Percentiles rank a stretch among this genome's conserved stretches.
Conservation (phyloP, 2,888 invertebrate species). For the Seladonia tumulorum region DNA sequence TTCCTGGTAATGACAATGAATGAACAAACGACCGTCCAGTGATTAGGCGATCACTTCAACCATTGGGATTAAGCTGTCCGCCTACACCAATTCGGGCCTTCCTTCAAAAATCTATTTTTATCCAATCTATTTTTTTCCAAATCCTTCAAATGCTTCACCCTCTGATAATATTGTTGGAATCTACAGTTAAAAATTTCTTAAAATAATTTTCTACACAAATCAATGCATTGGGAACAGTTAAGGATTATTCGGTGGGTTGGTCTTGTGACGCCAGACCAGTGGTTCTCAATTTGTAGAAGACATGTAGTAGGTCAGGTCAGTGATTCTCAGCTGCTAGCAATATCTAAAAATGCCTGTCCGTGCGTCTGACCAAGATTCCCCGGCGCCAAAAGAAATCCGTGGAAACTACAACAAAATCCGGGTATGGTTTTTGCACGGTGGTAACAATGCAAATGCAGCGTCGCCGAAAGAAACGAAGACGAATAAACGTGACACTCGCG, state of each 20-base stretch:
- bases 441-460: slow-evolving; percentile 12
- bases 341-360: neutral
- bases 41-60: neutral
- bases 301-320: too few relatives aligned
- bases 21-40: neutral
- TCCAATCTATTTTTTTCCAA: too few relatives aligned
- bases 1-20: slow-evolving; percentile 8
- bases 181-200: too few relatives aligned
- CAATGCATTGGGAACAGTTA: too few relatives aligned
- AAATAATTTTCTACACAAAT: too few relatives aligned
- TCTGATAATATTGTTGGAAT: too few relatives aligned
- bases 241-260: too few relatives aligned
- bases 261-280: too few relatives aligned
- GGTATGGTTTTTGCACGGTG: slow-evolving; percentile 27
- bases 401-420: slow-evolving; percentile 29
- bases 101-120: too few relatives aligned
- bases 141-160: too few relatives aligned
- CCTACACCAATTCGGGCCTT: neutral
- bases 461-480: slow-evolving; percentile 34
- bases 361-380: neutral
- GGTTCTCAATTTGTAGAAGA: too few relatives aligned
- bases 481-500: slow-evolving; percentile 32
- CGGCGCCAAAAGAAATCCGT: neutral
- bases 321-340: neutral
- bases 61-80: neutral